A percentile compares a stretch with the other conserved stretches of the same genome.
Evolutionary conservation across 37 sponge, comb jelly and placozoan genomes (phyloP).

Genomic region (Ianthella basta): DNA sequence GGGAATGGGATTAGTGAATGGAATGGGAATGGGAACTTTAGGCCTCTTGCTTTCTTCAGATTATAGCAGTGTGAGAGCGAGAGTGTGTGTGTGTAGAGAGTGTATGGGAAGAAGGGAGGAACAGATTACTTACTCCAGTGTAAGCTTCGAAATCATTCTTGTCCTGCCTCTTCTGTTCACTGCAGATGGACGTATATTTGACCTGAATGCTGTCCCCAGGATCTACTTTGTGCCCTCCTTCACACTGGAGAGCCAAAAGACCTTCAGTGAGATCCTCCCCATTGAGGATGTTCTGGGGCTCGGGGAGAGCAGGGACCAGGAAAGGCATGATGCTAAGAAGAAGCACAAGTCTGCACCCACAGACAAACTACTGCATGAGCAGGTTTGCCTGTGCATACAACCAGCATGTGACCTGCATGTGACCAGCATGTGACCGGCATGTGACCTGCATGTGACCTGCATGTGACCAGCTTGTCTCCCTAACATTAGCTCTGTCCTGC

Average conservation of each 20-base stretch:
- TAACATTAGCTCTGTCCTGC: background rate
- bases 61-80: too few species aligned
- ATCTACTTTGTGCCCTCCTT: constrained; percentile 78
- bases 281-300: constrained; percentile 34
- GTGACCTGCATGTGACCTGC: background rate
- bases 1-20: too few species aligned
- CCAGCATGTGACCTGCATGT: too few species aligned
- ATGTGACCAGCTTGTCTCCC: background rate
- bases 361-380: constrained; percentile 79
- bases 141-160: too few species aligned
- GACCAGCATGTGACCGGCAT: too few species aligned
- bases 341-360: constrained; percentile 28
- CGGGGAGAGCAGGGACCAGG: background rate
- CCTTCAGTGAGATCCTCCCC: constrained; percentile 84
- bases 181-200: constrained; percentile 66
- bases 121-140: too few species aligned
- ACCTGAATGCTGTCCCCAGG: constrained; percentile 64
- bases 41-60: too few species aligned
- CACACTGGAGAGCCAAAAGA: constrained; percentile 67
- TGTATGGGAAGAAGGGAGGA: too few species aligned
- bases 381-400: constrained; percentile 38
- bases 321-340: background rate
- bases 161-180: background rate
- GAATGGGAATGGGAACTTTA: too few species aligned
- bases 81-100: too few species aligned